A percentile compares a stretch with the other conserved stretches of the same genome.
Conservation (phyloP, 2,888 invertebrate genomes). For the Anticlea derivata region DNA sequence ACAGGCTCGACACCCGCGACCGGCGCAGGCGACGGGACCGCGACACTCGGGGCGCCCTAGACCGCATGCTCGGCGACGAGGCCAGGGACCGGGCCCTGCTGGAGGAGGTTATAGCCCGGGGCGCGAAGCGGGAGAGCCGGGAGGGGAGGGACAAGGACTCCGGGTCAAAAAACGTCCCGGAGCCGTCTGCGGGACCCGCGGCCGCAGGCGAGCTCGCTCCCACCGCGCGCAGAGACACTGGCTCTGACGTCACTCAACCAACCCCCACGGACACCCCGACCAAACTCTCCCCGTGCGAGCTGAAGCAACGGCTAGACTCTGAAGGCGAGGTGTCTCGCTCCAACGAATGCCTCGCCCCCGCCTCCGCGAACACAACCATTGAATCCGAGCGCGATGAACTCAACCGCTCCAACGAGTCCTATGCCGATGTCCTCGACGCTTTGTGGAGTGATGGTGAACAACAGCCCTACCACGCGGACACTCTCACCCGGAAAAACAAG, state of each 20-base stretch:
- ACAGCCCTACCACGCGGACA: constrained; percentile 37
- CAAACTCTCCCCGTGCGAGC: background rate
- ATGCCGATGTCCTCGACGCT: constrained; percentile 69
- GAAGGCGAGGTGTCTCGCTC: constrained; percentile 54
- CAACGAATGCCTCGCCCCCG: constrained; percentile 76
- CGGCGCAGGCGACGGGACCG: constrained; percentile 34
- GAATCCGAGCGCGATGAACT: constrained; percentile 69
- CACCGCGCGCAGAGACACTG: constrained; percentile 69
- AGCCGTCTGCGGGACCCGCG: constrained; percentile 88
- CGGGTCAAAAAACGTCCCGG: constrained; percentile 88
- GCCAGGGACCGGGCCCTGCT: constrained; percentile 66
- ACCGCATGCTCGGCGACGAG: constrained; percentile 57
- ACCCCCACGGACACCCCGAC: background rate
- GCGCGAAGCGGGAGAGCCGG: constrained; percentile 49
- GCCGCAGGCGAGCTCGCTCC: constrained; percentile 71
- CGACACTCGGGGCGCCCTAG: constrained; percentile 49
- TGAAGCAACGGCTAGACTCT: constrained; percentile 41
- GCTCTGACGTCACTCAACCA: constrained; percentile 55
- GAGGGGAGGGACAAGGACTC: constrained; percentile 41
- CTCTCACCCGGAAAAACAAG: constrained; percentile 45
- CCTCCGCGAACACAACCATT: constrained; percentile 60
- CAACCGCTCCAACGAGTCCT: constrained; percentile 78
- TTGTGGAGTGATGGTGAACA: constrained; percentile 67
- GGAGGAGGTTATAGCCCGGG: constrained; percentile 87
- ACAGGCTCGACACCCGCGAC: constrained; percentile 42